Percentiles rank a stretch among this genome's conserved stretches.
Evolutionary conservation across 53 echinoderm and acorn worm genomes (phyloP).

Genomic region (Henricia sp.): DNA sequence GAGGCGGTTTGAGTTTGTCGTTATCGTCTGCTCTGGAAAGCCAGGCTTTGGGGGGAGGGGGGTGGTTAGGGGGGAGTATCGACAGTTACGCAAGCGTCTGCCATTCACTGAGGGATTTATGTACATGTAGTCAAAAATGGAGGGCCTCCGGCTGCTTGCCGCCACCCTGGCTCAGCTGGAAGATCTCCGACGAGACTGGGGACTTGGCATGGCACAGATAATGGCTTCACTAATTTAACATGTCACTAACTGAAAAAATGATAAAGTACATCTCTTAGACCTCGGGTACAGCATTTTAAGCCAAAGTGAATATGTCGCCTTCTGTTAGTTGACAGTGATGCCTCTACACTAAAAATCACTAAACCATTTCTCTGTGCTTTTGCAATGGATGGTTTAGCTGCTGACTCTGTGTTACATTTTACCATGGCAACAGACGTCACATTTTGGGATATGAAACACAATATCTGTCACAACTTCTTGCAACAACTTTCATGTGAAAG

Average conservation of each 20-base stretch:
- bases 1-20: background rate
- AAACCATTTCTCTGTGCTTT: too few relatives aligned
- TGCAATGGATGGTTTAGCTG: too few relatives aligned
- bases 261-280: too few relatives aligned
- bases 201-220: slow-evolving; percentile 14
- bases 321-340: slow-evolving; percentile 28
- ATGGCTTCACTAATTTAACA: slow-evolving; percentile 28
- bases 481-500: too few relatives aligned
- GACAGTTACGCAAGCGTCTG: background rate
- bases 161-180: too few relatives aligned
- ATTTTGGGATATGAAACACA: too few relatives aligned
- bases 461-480: too few relatives aligned
- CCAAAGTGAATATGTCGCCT: background rate
- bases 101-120: slow-evolving; percentile 24
- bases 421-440: too few relatives aligned
- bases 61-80: background rate
- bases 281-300: too few relatives aligned
- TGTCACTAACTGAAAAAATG: too few relatives aligned
- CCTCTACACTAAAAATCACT: too few relatives aligned
- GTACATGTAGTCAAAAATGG: slow-evolving; percentile 15
- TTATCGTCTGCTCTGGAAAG: slow-evolving; percentile 13
- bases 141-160: slow-evolving; percentile 5
- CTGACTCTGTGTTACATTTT: too few relatives aligned
- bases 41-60: background rate
- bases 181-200: background rate